Percentiles rank a stretch among this genome's conserved stretches.
Evolutionary conservation across 2,113 vertebrate species (phyloP).

Genomic region (Syngnathoides biaculeatus): DNA sequence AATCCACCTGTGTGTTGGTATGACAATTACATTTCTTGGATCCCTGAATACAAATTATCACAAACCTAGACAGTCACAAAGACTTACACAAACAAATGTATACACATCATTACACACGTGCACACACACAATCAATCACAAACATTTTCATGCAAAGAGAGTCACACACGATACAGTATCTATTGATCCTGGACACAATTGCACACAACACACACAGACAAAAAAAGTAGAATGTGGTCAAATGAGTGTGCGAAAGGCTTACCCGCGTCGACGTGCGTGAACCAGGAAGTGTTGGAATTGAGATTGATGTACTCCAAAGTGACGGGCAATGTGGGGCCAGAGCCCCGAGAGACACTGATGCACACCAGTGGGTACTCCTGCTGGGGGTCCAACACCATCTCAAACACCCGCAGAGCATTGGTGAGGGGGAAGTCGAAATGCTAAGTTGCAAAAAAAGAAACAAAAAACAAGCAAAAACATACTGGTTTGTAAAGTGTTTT

Average conservation of each 20-base stretch:
- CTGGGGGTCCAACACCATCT: constrained; percentile 76
- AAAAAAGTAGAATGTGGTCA: neutral
- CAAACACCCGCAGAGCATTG: constrained; percentile 77
- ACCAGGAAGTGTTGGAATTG: constrained; percentile 87
- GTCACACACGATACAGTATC: constrained; percentile 7
- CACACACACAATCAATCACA: too few relatives aligned
- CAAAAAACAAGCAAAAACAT: neutral
- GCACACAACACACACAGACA: constrained; percentile 7
- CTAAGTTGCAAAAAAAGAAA: too few relatives aligned
- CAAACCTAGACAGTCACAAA: too few relatives aligned
- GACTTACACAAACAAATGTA: too few relatives aligned
- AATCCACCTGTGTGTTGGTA: too few relatives aligned
- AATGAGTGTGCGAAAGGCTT: neutral
- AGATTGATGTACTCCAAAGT: constrained; percentile 83
- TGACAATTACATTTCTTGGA: too few relatives aligned
- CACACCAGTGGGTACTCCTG: constrained; percentile 85
- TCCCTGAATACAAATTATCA: too few relatives aligned
- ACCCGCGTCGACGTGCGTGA: constrained; percentile 76
- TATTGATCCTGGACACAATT: too few relatives aligned
- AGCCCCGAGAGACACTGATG: constrained; percentile 72
- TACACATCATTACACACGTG: too few relatives aligned
- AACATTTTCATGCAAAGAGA: constrained; percentile 66
- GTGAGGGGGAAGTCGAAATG: constrained; percentile 86
- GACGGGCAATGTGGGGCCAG: constrained; percentile 55
- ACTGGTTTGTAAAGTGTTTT: neutral